A percentile compares a stretch with the other conserved stretches of the same genome.
Conservation (phyloP, 2,888 invertebrate genomes). For the Lobophora halterata region DNA sequence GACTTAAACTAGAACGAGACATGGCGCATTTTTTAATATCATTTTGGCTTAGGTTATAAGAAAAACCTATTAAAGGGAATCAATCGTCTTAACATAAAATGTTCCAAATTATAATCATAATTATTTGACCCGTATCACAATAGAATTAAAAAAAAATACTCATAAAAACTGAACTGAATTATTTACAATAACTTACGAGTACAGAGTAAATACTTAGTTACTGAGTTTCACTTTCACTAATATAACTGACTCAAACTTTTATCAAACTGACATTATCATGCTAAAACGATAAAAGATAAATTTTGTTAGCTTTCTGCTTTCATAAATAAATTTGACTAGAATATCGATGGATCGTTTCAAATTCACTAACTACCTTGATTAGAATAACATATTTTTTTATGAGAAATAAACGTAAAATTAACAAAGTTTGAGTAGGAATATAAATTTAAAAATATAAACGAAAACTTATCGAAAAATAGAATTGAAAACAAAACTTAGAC, state of each 20-base stretch:
- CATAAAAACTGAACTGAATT: background rate
- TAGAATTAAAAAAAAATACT: too few relatives aligned
- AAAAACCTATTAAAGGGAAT: too few relatives aligned
- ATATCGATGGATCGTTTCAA: constrained; percentile 41
- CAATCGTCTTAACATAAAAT: too few relatives aligned
- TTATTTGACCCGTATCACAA: too few relatives aligned
- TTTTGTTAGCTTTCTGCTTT: constrained; percentile 20
- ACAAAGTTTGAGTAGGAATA: too few relatives aligned
- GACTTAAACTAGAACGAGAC: too few relatives aligned
- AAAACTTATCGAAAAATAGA: constrained; percentile 4
- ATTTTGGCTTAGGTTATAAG: too few relatives aligned
- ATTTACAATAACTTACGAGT: background rate
- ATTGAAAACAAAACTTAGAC: constrained; percentile 5
- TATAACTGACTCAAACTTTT: background rate
- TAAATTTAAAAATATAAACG: background rate
- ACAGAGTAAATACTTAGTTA: constrained; percentile 1
- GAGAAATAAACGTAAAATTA: too few relatives aligned
- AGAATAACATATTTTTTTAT: too few relatives aligned
- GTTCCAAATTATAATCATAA: too few relatives aligned
- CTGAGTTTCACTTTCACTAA: background rate
- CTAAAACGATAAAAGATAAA: background rate
- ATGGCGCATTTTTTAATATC: too few relatives aligned
- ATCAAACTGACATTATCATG: too few relatives aligned
- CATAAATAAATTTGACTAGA: constrained; percentile 60
- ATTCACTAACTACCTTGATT: constrained; percentile 15